Conservation (phyloP, 2,888 invertebrate genomes). For the Rhagium mordax region DNA sequence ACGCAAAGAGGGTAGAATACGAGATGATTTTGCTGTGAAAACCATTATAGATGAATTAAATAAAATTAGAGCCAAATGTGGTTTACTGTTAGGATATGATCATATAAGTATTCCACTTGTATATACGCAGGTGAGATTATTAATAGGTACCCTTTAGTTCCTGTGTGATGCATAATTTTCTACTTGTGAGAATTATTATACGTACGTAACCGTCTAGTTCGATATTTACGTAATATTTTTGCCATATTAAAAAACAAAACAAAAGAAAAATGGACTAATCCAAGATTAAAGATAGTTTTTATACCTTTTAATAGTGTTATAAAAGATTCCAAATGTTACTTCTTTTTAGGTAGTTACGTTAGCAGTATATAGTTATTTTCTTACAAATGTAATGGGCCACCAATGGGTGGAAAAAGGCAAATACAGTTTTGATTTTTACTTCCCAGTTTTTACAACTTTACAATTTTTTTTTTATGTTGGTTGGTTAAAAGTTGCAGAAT, state of each 20-base stretch:
- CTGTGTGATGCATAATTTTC: no score
- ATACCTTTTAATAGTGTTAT: not conserved
- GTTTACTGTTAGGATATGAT: conserved; percentile 82
- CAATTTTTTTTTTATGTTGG: conserved; percentile 92
- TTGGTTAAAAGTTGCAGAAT: conserved; percentile 92
- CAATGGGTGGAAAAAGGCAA: conserved; percentile 74
- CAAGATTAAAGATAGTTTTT: no score
- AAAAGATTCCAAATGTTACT: not conserved
- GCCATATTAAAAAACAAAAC: no score
- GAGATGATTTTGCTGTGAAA: conserved; percentile 90
- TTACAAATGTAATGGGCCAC: conserved; percentile 89
- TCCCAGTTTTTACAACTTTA: conserved; percentile 90
- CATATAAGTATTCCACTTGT: conserved; percentile 85
- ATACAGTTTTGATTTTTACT: conserved; percentile 86
- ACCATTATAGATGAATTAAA: conserved; percentile 89
- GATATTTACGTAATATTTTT: no score
- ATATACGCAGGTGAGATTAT: conserved; percentile 78
- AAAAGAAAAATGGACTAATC: no score
- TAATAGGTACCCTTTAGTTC: no score
- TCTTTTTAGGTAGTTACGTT: conserved; percentile 81
- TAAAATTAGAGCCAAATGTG: conserved; percentile 84
- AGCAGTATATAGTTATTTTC: conserved; percentile 91
- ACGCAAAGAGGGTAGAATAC: conserved; percentile 87
- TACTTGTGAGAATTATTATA: no score
- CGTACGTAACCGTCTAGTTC: no score